Evolutionary conservation across 2,888 invertebrate species (phyloP).

Genomic region (Alitta virens): DNA sequence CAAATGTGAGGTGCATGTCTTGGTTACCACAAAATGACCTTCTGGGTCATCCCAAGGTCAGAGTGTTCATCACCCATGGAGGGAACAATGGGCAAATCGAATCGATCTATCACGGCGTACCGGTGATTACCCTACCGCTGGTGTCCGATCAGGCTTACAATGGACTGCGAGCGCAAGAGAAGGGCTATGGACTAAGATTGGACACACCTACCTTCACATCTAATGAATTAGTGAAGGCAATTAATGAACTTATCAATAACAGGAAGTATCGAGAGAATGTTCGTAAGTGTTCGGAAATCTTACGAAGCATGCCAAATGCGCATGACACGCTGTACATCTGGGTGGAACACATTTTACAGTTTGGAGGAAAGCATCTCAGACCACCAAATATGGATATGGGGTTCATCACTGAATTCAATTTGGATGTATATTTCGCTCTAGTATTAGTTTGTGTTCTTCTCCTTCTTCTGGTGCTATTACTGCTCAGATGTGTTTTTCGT

Average conservation of each 20-base stretch:
- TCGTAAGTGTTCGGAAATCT: slow-evolving; percentile 13
- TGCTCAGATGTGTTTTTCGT: not conserved
- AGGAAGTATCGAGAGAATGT: slow-evolving; percentile 3
- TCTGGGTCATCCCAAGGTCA: slow-evolving; percentile 14
- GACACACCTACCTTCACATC: slow-evolving; percentile 2
- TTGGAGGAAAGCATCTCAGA: slow-evolving; percentile 8
- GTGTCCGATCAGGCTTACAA: slow-evolving; percentile 16
- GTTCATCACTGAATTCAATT: not conserved
- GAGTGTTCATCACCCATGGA: slow-evolving; percentile 21
- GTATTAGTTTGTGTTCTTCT: not conserved
- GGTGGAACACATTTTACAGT: slow-evolving; percentile 9
- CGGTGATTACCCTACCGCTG: slow-evolving; percentile 18
- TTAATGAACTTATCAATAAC: slow-evolving; percentile 1
- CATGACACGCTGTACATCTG: slow-evolving; percentile 4
- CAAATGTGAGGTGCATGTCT: not conserved
- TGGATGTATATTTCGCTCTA: not conserved
- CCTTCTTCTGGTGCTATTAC: not conserved
- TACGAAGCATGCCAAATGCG: slow-evolving; percentile 9
- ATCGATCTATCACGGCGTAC: slow-evolving; percentile 20
- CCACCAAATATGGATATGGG: slow-evolving; percentile 9
- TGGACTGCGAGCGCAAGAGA: not conserved
- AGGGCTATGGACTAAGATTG: slow-evolving; percentile 10
- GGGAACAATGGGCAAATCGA: slow-evolving; percentile 21
- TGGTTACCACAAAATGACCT: slow-evolving; percentile 18
- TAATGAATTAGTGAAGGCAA: slow-evolving; percentile 5